phyloP scores from a whole-genome alignment of 2,113 vertebrate species.

The Buteo buteo region DNA sequence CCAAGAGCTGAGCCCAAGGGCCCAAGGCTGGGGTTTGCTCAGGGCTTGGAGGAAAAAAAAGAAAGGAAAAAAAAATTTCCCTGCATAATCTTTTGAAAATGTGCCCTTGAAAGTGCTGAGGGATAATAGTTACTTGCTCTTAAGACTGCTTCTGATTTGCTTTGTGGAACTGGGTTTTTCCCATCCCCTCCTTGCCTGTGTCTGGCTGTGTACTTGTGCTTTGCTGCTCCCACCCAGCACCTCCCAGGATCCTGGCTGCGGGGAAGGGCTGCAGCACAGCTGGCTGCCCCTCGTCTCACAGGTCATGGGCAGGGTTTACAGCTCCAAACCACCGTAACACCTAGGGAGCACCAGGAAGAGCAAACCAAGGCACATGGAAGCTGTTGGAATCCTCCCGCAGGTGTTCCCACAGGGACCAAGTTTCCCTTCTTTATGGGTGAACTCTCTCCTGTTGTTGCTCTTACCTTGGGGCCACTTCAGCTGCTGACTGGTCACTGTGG shows the following conservation, averaged over 20 bases:
- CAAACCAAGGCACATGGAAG: neutral
- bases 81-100: neutral
- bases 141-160: neutral
- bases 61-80: neutral
- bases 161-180: neutral
- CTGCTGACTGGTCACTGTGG: neutral
- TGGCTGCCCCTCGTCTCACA: neutral
- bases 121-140: neutral
- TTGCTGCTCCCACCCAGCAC: neutral
- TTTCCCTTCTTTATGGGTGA: accelerated
- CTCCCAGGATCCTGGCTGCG: neutral
- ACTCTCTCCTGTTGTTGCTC: neutral
- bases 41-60: no score
- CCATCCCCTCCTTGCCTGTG: neutral
- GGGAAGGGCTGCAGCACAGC: neutral
- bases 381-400: accelerated
- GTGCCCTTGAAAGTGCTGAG: neutral
- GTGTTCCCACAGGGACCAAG: neutral
- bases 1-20: neutral
- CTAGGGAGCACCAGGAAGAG: neutral
- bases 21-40: neutral
- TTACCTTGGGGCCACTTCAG: neutral
- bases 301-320: neutral
- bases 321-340: neutral
- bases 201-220: neutral